Evolutionary conservation across 2,113 vertebrate genomes (phyloP), one percentile per base, ranked within the genome.

Genomic region (Apus apus): DNA sequence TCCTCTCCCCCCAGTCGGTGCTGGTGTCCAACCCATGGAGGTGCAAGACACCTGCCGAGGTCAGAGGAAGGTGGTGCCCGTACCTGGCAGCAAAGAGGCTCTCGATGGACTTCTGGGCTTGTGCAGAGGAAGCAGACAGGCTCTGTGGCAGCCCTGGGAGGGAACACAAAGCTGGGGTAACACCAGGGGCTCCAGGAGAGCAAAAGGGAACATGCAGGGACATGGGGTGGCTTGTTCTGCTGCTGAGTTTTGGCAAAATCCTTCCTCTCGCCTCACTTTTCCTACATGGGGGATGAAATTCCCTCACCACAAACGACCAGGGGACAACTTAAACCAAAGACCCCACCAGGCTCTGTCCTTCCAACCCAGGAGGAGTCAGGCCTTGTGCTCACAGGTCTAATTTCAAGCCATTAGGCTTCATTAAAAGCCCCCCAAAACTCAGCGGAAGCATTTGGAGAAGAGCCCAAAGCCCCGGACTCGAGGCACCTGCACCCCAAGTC

Each of bases 21-120:
- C 15, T 51, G 25, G 17, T 32, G 11, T 45, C 4, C 1, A 43
- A 78, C 18, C 25, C 45, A 19, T 0, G 0, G 43, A 64, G 38
- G 13, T 43, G 58, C 23, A 71, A 68, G 45, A 32, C 27, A n/a
- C 25, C 29, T 56, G 15, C 61, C 32, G 15, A 56, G 22, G 30
- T 17, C 54, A 79, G 83, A 32, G 32, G 23, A 87, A 60, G 45
- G 72, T 32, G 0, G 0, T 71, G 57, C 5, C 36, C 79, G 22
- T 98, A 99, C 99, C 98, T 99, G 90, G 99, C 98, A 85, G 98
- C 98, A 96, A 99, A 99, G 75, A 99, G 97, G 83, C 97, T 98
- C 95, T 99, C 99, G 0, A 99, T 96, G 56, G 98, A 97, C 94
- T 98, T 99, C 94, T 98, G 98, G 32, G 98, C 98, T 94, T 98